phyloP scores from a whole-genome alignment of 2,797 vertebrate genomes.

The Pantherophis alleghaniensis region DNA sequence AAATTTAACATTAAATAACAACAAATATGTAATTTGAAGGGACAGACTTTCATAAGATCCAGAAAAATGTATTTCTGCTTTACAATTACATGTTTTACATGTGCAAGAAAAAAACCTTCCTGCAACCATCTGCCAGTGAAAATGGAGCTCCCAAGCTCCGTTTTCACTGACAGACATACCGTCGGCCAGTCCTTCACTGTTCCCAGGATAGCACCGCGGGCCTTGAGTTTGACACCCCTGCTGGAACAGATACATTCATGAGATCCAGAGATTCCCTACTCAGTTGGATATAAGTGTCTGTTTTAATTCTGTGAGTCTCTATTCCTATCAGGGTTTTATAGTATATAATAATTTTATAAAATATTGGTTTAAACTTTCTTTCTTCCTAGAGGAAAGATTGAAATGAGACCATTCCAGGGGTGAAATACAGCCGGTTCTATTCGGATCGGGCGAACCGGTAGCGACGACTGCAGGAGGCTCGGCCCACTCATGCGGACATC shows the following conservation, averaged over 20 bases:
- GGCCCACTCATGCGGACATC: too few relatives aligned
- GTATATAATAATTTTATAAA: not conserved
- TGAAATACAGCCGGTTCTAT: too few relatives aligned
- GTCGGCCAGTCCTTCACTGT: too few relatives aligned
- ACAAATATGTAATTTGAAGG: not conserved
- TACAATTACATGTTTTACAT: not conserved
- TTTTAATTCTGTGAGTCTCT: not conserved
- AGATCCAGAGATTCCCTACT: not conserved
- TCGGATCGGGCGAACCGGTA: too few relatives aligned
- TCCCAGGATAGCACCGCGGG: fast-evolving
- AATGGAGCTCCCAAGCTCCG: too few relatives aligned
- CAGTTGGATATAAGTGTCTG: not conserved
- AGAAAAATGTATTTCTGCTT: not conserved
- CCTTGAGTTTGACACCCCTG: too few relatives aligned
- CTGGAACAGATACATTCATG: not conserved
- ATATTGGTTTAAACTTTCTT: not conserved
- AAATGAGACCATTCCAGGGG: not conserved
- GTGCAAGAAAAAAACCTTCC: not conserved
- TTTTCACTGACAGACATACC: too few relatives aligned
- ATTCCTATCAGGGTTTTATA: not conserved
- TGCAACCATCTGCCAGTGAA: too few relatives aligned
- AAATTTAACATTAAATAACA: not conserved
- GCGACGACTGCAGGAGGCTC: too few relatives aligned
- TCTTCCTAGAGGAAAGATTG: not conserved
- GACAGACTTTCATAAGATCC: not conserved